A percentile compares a stretch with the other conserved stretches of the same genome.
phyloP scores from a whole-genome alignment of 2,113 vertebrate genomes.

The Hippopotamus amphibius region DNA sequence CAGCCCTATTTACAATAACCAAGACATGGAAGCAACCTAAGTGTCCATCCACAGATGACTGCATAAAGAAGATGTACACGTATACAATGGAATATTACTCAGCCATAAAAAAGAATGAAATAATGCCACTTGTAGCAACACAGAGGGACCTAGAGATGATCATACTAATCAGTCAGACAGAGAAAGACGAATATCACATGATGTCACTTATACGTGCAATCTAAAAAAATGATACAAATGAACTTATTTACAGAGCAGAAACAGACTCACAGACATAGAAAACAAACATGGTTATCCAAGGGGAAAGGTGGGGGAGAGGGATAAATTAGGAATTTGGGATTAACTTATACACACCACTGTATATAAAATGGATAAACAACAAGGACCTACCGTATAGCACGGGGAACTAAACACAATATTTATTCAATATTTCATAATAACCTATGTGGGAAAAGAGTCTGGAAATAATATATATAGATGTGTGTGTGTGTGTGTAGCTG shows the following conservation, averaged over 20 bases:
- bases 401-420: too few relatives aligned
- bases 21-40: rapidly evolving
- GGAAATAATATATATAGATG: too few relatives aligned
- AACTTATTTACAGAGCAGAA: too few relatives aligned
- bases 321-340: too few relatives aligned
- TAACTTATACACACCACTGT: too few relatives aligned
- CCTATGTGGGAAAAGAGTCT: too few relatives aligned
- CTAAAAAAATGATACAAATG: background rate
- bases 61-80: rapidly evolving
- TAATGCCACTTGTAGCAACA: background rate
- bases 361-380: too few relatives aligned
- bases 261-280: too few relatives aligned
- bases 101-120: rapidly evolving
- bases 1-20: rapidly evolving
- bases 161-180: background rate
- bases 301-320: too few relatives aligned
- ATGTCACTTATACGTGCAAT: rapidly evolving
- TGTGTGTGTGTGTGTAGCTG: background rate
- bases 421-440: too few relatives aligned
- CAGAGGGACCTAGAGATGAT: rapidly evolving
- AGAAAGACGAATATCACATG: rapidly evolving
- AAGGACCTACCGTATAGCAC: too few relatives aligned
- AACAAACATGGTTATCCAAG: too few relatives aligned
- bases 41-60: rapidly evolving
- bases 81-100: rapidly evolving